phyloP scores from a whole-genome alignment of 1,140 invertebrate species.

The Stegodyphus dumicola region DNA sequence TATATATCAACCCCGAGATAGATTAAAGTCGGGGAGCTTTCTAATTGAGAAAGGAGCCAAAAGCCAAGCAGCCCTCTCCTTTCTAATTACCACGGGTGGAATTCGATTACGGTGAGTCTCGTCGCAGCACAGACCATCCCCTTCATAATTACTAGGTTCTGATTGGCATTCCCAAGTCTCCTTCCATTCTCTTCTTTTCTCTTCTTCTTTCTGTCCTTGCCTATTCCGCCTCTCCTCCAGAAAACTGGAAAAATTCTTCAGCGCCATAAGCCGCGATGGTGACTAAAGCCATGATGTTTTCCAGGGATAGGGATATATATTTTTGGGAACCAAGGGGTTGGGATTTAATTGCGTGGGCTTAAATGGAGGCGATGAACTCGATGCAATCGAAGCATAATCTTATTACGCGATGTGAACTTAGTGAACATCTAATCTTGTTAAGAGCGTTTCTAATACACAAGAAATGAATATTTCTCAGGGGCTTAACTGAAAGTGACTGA shows the following conservation, averaged over 20 bases:
- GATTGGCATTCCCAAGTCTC: constrained; percentile 45
- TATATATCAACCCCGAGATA: constrained; percentile 22
- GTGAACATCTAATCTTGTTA: no score
- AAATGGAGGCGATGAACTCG: not conserved
- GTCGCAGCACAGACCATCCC: not conserved
- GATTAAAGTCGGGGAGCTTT: constrained; percentile 55
- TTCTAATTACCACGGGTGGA: constrained; percentile 53
- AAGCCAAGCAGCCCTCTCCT: constrained; percentile 36
- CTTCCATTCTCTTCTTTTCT: not conserved
- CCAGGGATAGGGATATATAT: not conserved
- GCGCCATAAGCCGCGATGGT: not conserved
- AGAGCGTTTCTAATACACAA: no score
- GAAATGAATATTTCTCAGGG: no score
- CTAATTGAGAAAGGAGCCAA: constrained; percentile 56
- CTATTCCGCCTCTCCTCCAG: not conserved
- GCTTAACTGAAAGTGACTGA: no score
- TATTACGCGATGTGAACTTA: no score
- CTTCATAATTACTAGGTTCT: constrained; percentile 55
- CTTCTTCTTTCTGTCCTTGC: not conserved
- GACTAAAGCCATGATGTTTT: not conserved
- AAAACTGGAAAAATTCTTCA: not conserved
- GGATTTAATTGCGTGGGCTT: not conserved
- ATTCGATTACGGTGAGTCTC: constrained; percentile 45
- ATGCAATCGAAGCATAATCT: no score
- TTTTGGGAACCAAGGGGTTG: not conserved